Conservation (phyloP, 2,113 vertebrate species). For the mouse (Mus musculus) region DNA sequence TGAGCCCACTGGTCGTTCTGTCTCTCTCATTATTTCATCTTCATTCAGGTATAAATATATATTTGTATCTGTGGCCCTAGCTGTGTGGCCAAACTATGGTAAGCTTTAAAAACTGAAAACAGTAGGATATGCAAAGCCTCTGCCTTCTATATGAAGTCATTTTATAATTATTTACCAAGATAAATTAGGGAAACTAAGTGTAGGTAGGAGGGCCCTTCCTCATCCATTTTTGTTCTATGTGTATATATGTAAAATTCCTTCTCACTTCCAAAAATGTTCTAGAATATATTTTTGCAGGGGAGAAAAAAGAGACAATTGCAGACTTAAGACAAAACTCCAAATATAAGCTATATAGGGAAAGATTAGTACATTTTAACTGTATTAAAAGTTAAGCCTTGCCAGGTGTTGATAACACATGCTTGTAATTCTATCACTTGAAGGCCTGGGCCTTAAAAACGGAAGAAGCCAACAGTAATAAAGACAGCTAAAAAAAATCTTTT, state of each 20-base stretch:
- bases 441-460: background rate
- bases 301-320: background rate
- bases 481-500: background rate
- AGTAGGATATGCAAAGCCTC: background rate
- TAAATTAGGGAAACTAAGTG: slow-evolving; percentile 46
- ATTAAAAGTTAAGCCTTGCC: background rate
- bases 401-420: background rate
- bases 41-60: background rate
- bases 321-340: background rate
- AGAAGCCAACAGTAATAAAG: background rate
- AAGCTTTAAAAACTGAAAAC: background rate
- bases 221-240: slow-evolving; percentile 9
- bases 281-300: slow-evolving; percentile 3
- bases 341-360: background rate
- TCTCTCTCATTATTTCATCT: background rate
- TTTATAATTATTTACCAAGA: background rate
- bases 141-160: background rate
- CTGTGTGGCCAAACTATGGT: background rate
- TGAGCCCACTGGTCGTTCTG: background rate
- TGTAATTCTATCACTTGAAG: background rate
- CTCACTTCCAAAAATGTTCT: background rate
- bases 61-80: background rate
- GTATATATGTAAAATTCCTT: background rate
- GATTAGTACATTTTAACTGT: background rate
- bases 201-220: background rate